Conservation (phyloP, 2,888 invertebrate species). For the Leptinotarsa peninsularis region DNA sequence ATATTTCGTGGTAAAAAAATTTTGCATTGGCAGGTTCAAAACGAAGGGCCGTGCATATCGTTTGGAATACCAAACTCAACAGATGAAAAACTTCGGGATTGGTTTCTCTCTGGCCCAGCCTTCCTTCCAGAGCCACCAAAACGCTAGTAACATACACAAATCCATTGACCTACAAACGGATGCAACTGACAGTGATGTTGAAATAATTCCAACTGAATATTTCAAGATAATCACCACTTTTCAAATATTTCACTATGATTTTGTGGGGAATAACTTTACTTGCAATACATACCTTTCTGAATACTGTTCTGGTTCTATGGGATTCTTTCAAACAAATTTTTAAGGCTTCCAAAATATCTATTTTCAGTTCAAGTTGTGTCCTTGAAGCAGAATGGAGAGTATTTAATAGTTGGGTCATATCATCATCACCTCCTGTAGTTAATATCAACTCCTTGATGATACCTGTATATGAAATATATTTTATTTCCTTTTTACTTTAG, state of each 20-base stretch:
- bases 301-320: slow-evolving; percentile 95
- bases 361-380: slow-evolving; percentile 84
- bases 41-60: slow-evolving; percentile 96
- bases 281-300: slow-evolving; percentile 79
- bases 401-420: slow-evolving; percentile 91
- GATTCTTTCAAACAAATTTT: slow-evolving; percentile 93
- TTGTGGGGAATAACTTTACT: no score
- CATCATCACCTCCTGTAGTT: slow-evolving; percentile 94
- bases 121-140: slow-evolving; percentile 90
- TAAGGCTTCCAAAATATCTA: slow-evolving; percentile 90
- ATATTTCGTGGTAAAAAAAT: slow-evolving; percentile 97
- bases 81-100: slow-evolving; percentile 78
- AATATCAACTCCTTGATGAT: slow-evolving; percentile 90
- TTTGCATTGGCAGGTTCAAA: slow-evolving; percentile 99
- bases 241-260: no score
- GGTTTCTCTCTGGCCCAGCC: slow-evolving; percentile 70
- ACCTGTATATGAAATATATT: slow-evolving; percentile 64
- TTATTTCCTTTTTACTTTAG: not conserved
- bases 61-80: slow-evolving; percentile 91
- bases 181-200: not conserved
- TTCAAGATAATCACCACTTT: not conserved
- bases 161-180: slow-evolving; percentile 79
- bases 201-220: not conserved
- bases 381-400: slow-evolving; percentile 92
- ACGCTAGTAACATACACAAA: slow-evolving; percentile 98